Conservation (phyloP, 2,113 vertebrate genomes). For the Falco punctatus region DNA sequence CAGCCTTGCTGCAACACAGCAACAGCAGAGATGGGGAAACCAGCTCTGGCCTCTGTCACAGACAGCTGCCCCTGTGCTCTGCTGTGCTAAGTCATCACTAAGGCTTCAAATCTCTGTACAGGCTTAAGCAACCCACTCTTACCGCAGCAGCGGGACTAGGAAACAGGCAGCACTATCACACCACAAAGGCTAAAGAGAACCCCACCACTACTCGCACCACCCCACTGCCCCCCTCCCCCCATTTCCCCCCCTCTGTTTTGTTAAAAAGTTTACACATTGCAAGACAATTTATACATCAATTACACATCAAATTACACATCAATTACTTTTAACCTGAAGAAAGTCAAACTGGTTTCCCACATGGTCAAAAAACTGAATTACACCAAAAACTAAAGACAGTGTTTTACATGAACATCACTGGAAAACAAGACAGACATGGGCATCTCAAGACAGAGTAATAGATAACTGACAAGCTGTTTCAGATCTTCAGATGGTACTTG, state of each 20-base stretch:
- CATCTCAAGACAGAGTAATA: neutral
- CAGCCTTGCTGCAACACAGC: neutral
- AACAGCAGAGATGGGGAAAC: neutral
- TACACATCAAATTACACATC: neutral
- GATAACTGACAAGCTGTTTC: neutral
- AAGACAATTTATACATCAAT: neutral
- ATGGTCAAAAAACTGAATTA: neutral
- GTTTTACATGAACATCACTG: neutral
- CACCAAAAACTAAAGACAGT: neutral
- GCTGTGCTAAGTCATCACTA: neutral
- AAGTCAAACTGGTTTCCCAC: neutral
- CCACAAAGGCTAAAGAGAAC: neutral
- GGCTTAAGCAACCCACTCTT: neutral
- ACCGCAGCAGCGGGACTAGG: neutral
- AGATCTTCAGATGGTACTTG: neutral
- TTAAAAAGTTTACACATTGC: neutral
- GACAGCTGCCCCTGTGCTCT: neutral
- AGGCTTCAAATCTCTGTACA: neutral
- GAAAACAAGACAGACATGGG: neutral
- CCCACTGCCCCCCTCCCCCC: fast-evolving
- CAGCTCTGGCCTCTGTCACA: neutral
- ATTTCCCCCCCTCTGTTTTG: neutral
- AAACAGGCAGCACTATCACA: neutral
- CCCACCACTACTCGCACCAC: fast-evolving
- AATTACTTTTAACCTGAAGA: neutral